phyloP scores from a whole-genome alignment of 2,888 invertebrate species.

The Flexamia atlantica region DNA sequence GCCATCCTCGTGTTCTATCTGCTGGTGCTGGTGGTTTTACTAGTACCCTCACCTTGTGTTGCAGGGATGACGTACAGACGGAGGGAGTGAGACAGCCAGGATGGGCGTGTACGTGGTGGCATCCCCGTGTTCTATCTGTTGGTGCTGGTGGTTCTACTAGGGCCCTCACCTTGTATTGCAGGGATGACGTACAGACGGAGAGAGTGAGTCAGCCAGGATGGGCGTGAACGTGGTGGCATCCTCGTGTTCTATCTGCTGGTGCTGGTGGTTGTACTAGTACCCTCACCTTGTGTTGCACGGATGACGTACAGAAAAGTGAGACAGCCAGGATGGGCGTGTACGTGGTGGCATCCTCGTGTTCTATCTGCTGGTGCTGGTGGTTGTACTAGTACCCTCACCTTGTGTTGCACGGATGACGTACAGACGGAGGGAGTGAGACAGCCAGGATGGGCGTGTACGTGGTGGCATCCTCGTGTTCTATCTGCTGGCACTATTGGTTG shows the following conservation, averaged over 20 bases:
- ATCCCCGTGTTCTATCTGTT: conserved; percentile 83
- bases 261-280: neutral
- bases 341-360: conserved; percentile 81
- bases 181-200: conserved; percentile 67
- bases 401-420: too few relatives aligned
- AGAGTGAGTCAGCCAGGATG: conserved; percentile 75
- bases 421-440: conserved; percentile 75
- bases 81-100: conserved; percentile 25
- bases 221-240: conserved; percentile 78
- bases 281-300: too few relatives aligned
- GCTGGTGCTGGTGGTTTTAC: conserved; percentile 78
- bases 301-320: neutral
- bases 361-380: conserved; percentile 81
- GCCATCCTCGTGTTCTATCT: conserved; percentile 83
- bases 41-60: too few relatives aligned
- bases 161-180: too few relatives aligned
- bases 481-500: too few relatives aligned
- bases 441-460: neutral
- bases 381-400: conserved; percentile 74
- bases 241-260: conserved; percentile 20
- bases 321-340: conserved; percentile 74
- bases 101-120: conserved; percentile 77
- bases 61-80: neutral
- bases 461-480: conserved; percentile 2
- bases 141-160: conserved; percentile 81